Evolutionary conservation across 2,113 vertebrate genomes (phyloP).

Genomic region (Grallaria varia): DNA sequence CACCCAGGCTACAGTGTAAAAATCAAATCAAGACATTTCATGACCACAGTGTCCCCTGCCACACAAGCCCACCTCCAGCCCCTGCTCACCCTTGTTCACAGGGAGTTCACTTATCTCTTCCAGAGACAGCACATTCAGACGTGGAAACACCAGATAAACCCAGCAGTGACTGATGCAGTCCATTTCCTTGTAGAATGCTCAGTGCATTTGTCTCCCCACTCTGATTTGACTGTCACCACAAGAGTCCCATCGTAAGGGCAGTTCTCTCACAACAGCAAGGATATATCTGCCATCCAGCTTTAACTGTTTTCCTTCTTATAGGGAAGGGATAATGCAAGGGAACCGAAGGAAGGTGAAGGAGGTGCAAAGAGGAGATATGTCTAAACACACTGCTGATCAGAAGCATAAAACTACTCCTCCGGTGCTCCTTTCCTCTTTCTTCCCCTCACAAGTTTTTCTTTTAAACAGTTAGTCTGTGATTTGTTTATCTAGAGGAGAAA

Average conservation of each 20-base stretch:
- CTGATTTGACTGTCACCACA: background rate
- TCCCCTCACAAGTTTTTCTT: background rate
- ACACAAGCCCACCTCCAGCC: background rate
- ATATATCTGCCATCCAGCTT: background rate
- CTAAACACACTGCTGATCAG: background rate
- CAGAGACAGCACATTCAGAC: background rate
- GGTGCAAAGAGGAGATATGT: background rate
- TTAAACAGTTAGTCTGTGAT: background rate
- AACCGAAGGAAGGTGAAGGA: background rate
- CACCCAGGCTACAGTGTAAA: background rate
- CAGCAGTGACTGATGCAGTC: background rate
- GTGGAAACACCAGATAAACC: background rate
- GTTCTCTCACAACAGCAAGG: background rate
- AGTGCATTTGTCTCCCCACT: background rate
- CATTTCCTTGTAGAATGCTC: background rate
- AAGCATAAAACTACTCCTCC: background rate
- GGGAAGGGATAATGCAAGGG: background rate
- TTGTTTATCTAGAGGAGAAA: background rate
- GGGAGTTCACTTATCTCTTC: background rate
- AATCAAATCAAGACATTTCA: background rate
- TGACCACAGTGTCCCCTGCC: background rate
- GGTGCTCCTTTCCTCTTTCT: background rate
- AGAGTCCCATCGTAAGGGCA: background rate
- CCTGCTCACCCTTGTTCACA: background rate
- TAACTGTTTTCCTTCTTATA: background rate